These are phyloP conservation scores for Sciurus niger DNA, from an alignment of 2,113 vertebrate genomes.

Conservation along the genomic window DNA sequence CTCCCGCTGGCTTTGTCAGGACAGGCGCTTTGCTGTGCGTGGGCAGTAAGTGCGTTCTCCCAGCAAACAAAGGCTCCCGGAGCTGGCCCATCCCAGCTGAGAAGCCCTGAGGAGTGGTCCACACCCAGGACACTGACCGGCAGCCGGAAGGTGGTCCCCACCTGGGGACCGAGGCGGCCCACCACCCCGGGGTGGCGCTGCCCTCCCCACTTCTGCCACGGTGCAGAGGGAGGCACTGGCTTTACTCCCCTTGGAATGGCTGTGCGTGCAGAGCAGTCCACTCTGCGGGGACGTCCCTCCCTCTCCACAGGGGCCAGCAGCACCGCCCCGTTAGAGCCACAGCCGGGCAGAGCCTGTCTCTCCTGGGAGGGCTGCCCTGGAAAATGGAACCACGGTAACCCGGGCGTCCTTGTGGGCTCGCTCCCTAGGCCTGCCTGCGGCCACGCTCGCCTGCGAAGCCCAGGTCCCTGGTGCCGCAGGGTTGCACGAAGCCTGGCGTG, in stretches of 20 bases:
- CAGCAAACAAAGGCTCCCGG: no score
- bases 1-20: no score
- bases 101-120: no score
- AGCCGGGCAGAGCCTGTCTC: neutral
- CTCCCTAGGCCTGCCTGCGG: neutral
- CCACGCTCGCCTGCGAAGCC: neutral
- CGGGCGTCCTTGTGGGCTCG: neutral
- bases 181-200: no score
- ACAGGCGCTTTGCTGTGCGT: no score
- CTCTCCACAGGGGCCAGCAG: neutral
- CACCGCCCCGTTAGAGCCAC: no score
- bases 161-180: neutral
- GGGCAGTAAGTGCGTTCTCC: no score
- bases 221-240: neutral
- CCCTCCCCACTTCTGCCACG: no score
- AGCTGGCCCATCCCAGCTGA: no score
- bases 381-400: neutral
- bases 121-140: neutral
- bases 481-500: neutral
- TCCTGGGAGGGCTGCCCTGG: neutral
- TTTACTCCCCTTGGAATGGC: rapidly evolving
- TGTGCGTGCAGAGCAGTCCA: rapidly evolving
- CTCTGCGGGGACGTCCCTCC: rapidly evolving
- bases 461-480: neutral
- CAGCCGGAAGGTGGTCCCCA: neutral